These are phyloP conservation scores for Holothuria leucospilota DNA, from an alignment of 53 echinoderm and acorn worm species.

Conservation along the genomic window DNA sequence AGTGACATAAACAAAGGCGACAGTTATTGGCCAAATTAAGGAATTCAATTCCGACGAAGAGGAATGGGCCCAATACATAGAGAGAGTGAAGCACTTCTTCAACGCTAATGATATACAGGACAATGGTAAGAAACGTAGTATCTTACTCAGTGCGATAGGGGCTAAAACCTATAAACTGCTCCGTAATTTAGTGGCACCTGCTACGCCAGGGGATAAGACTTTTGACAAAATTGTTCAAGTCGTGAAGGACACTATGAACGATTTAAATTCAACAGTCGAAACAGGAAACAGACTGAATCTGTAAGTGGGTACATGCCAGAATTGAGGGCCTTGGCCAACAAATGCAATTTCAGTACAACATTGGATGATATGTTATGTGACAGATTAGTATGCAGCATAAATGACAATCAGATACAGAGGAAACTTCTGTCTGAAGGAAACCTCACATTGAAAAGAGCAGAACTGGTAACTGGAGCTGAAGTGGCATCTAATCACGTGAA, in stretches of 20 bases:
- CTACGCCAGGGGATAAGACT: slow-evolving; percentile 48
- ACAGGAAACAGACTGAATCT: slow-evolving; percentile 6
- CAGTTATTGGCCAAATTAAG: not conserved
- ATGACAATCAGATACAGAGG: slow-evolving; percentile 48
- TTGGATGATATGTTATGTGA: slow-evolving; percentile 49
- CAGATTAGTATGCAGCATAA: slow-evolving; percentile 49
- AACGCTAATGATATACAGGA: slow-evolving; percentile 13
- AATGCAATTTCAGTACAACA: slow-evolving; percentile 46
- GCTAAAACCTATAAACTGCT: slow-evolving; percentile 3
- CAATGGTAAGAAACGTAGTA: not conserved
- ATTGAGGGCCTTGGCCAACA: slow-evolving; percentile 26
- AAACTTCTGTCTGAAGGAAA: slow-evolving; percentile 37
- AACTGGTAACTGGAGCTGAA: slow-evolving; percentile 33
- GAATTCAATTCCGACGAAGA: slow-evolving; percentile 1
- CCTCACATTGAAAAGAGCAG: slow-evolving; percentile 42
- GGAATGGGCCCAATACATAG: slow-evolving; percentile 30
- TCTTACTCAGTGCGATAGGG: slow-evolving; percentile 3
- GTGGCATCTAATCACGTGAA: slow-evolving; percentile 46
- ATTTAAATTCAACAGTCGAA: slow-evolving; percentile 42
- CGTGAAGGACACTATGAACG: slow-evolving; percentile 43
- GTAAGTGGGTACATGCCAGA: slow-evolving; percentile 28
- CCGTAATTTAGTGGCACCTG: slow-evolving; percentile 34
- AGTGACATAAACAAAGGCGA: not conserved
- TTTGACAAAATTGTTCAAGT: slow-evolving; percentile 39
- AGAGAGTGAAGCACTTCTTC: slow-evolving; percentile 24